Evolutionary conservation across 2,113 vertebrate species (phyloP).

Genomic region (Tupaia tana): DNA sequence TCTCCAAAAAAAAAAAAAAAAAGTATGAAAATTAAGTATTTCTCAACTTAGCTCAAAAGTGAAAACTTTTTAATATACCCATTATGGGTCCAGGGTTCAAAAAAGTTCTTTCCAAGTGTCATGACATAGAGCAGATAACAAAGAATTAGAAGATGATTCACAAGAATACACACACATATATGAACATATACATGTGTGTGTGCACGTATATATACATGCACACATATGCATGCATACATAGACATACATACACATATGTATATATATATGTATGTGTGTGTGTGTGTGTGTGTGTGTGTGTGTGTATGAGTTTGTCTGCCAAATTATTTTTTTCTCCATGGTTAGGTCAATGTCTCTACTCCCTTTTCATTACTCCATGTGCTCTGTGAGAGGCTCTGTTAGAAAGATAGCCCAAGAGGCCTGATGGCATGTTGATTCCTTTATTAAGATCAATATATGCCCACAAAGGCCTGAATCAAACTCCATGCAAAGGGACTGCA

Average conservation of each 20-base stretch:
- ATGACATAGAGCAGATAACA: not conserved
- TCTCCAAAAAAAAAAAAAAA: no score
- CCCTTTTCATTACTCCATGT: constrained; percentile 65
- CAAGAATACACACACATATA: not conserved
- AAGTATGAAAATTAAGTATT: not conserved
- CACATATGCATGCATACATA: no score
- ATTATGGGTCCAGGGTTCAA: not conserved
- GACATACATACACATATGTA: no score
- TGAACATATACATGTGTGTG: no score
- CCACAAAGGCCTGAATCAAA: not conserved
- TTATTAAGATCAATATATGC: not conserved
- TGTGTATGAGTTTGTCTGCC: not conserved
- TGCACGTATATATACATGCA: no score
- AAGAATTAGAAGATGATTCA: constrained; percentile 52
- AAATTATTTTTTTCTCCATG: constrained; percentile 47
- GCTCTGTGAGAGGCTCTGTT: not conserved
- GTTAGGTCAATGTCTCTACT: constrained; percentile 54
- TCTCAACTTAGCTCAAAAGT: not conserved
- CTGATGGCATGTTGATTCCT: not conserved
- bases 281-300: no score
- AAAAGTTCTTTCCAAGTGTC: not conserved
- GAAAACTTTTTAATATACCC: not conserved
- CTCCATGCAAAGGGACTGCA: not conserved
- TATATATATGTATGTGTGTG: no score
- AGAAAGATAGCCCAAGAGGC: not conserved